These are phyloP conservation scores for Melitaea cinxia DNA, from an alignment of 1,140 invertebrate species.

Conservation along the genomic window DNA sequence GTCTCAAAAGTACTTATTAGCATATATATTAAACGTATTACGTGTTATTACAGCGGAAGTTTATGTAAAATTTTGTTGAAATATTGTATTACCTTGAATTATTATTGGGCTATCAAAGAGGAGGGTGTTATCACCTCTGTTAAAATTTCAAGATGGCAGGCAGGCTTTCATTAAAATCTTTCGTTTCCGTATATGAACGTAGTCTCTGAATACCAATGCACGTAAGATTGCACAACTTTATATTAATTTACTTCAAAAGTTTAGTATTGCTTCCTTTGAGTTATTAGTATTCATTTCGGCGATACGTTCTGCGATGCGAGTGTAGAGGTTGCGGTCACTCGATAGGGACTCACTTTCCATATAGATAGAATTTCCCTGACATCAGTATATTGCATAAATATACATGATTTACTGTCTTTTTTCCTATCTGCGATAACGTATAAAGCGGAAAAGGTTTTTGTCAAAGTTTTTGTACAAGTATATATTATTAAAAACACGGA, in stretches of 20 bases:
- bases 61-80: too few relatives aligned
- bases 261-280: conserved; percentile 60
- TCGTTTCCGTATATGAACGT: conserved; percentile 68
- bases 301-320: conserved; percentile 40
- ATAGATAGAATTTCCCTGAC: conserved; percentile 48
- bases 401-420: conserved; percentile 41
- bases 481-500: too few relatives aligned
- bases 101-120: neutral
- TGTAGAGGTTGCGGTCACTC: conserved; percentile 35
- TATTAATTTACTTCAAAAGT: conserved; percentile 76
- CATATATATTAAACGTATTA: too few relatives aligned
- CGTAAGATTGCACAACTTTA: conserved; percentile 73
- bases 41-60: too few relatives aligned
- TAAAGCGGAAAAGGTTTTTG: neutral
- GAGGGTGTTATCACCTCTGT: conserved; percentile 43
- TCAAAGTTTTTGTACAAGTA: neutral
- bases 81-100: too few relatives aligned
- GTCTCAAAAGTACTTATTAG: too few relatives aligned
- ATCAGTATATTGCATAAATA: conserved; percentile 47
- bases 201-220: conserved; percentile 74
- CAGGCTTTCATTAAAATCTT: conserved; percentile 77
- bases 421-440: neutral
- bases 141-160: conserved; percentile 47
- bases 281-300: conserved; percentile 71
- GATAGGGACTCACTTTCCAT: conserved; percentile 52